Evolutionary conservation across 2,888 invertebrate genomes (phyloP), one percentile per base, ranked within the genome.

Genomic region (Glyphotaelius pellucidus): DNA sequence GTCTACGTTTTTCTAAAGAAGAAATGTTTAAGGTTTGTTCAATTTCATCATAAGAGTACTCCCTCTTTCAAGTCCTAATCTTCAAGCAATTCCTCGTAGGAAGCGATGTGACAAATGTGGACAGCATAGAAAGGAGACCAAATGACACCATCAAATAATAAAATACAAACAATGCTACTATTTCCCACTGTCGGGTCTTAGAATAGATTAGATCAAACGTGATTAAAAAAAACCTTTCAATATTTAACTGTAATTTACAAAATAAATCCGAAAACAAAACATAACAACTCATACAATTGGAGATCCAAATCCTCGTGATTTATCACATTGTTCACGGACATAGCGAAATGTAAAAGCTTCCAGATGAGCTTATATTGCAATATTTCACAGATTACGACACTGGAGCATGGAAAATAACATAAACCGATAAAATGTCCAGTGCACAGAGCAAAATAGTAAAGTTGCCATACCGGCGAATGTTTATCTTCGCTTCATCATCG

Each of bases 321-420:
- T 67, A 67, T 67, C 25, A 67, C 67, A 67, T 67, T 67, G 67
- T 67, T 4, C 67, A 67, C 25, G 67, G 67, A 67, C 67, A 67
- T 1, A 67, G 25, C 67, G 67, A 67, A 67, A n/a, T 67, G 67
- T 67, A 67, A 67, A 67, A 67, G 67, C 67, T 67, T 67, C 67
- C 67, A 67, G 67, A 67, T 67, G 67, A 67, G 67, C 67, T 67
- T 67, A 67, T 67, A 67, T 67, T 67, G 67, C 67, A 67, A 67
- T 67, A 67, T 25, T 67, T 67, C 67, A 67, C 67, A 67, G 67
- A 67, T 67, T 67, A 67, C 67, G 67, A 67, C 67, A 67, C n/a
- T 67, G n/a, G n/a, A n/a, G 67, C 67, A 67, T 67, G 67, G 67
- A 67, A 25, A 67, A 67, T 67, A 67, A 67, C 67, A 67, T 67